Conservation (phyloP, 1,140 invertebrate genomes). For the Gryllus bimaculatus region DNA sequence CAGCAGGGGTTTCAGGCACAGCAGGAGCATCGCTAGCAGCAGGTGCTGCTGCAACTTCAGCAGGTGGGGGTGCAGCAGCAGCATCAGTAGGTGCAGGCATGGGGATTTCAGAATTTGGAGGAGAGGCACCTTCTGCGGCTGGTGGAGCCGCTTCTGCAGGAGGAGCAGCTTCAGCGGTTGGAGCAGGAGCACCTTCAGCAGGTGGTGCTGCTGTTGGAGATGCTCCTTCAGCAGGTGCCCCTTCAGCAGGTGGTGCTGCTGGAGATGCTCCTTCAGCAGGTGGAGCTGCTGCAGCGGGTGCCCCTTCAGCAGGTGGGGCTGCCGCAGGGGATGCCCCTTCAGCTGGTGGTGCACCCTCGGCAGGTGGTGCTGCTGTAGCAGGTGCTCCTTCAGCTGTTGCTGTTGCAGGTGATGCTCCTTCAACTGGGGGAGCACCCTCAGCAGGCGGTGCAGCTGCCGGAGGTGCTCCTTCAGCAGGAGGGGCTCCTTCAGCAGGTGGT, state of each 20-base stretch:
- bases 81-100: not conserved
- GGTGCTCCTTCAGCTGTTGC: conserved; percentile 25
- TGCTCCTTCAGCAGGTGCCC: not conserved
- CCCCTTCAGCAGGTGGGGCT: too few species aligned
- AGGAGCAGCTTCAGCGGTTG: not conserved
- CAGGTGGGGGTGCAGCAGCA: not conserved
- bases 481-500: conserved; percentile 34
- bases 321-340: not conserved
- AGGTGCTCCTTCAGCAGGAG: conserved; percentile 29
- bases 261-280: conserved; percentile 26
- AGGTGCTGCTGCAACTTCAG: not conserved
- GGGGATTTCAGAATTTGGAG: too few species aligned
- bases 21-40: not conserved
- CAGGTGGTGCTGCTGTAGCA: conserved; percentile 27
- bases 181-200: not conserved
- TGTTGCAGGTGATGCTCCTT: conserved; percentile 22
- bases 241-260: not conserved
- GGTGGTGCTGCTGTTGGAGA: not conserved
- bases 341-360: conserved; percentile 27
- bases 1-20: not conserved
- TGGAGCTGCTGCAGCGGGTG: not conserved
- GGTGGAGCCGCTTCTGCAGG: not conserved
- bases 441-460: conserved; percentile 20
- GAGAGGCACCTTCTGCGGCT: not conserved
- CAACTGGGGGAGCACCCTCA: conserved; percentile 31